Conservation (phyloP, 2,888 invertebrate species). For the Ormyrus thymus region DNA sequence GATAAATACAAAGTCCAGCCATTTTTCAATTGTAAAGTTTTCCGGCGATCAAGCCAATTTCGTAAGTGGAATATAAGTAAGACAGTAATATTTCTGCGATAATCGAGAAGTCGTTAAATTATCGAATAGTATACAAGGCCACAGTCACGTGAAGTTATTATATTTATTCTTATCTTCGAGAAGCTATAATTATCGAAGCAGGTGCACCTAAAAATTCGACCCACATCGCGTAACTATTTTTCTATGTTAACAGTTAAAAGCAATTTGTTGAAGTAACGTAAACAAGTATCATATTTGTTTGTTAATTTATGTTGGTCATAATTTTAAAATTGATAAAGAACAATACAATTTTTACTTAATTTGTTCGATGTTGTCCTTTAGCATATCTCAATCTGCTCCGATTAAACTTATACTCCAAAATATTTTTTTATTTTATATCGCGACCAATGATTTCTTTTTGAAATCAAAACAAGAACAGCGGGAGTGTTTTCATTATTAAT, state of each 20-base stretch:
- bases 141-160: conserved; percentile 39
- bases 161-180: conserved; percentile 21
- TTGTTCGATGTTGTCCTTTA: too few species aligned
- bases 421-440: too few species aligned
- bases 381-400: too few species aligned
- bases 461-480: neutral
- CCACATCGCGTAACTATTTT: neutral
- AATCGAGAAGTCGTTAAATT: conserved; percentile 44
- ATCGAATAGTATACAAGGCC: conserved; percentile 50
- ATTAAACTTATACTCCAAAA: too few species aligned
- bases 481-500: too few species aligned
- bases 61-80: conserved; percentile 31
- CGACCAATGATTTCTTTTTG: neutral
- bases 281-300: too few species aligned
- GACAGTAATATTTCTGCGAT: conserved; percentile 41
- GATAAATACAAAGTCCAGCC: neutral
- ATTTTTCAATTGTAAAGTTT: conserved; percentile 10
- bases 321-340: too few species aligned
- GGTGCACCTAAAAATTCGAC: conserved; percentile 14
- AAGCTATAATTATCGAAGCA: conserved; percentile 20
- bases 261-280: too few species aligned
- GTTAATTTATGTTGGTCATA: too few species aligned
- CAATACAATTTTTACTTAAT: too few species aligned
- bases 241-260: neutral
- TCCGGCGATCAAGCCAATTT: conserved; percentile 22